Evolutionary conservation across 2,888 invertebrate species (phyloP).

Genomic region (Ectemnius continuus): DNA sequence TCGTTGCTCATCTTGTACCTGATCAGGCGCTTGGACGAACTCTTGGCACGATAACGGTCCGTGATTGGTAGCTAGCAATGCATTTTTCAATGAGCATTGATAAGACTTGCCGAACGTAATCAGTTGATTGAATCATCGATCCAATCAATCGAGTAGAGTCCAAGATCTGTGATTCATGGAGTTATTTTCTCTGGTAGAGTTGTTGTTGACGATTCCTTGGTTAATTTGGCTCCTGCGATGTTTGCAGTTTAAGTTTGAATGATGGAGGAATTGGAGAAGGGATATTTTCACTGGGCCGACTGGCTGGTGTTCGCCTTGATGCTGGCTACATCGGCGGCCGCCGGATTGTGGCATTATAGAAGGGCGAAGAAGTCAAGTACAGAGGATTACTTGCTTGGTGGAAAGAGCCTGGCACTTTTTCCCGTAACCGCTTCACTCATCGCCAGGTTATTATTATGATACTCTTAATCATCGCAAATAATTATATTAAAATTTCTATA

Average conservation of each 20-base stretch:
- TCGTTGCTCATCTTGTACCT: no score
- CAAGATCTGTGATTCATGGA: no score
- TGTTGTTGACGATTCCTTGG: no score
- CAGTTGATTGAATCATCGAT: no score
- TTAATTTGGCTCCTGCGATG: neutral
- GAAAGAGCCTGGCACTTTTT: constrained; percentile 86
- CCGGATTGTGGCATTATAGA: constrained; percentile 85
- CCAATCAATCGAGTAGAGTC: no score
- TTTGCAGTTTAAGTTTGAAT: constrained; percentile 31
- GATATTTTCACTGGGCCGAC: constrained; percentile 79
- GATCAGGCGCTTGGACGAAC: no score
- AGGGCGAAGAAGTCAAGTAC: constrained; percentile 81
- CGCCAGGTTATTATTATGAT: constrained; percentile 82
- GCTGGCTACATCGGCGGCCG: constrained; percentile 85
- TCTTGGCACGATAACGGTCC: no score
- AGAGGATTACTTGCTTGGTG: constrained; percentile 88
- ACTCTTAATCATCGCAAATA: neutral
- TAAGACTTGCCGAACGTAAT: no score
- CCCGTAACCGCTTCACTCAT: constrained; percentile 93
- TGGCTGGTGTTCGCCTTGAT: constrained; percentile 87
- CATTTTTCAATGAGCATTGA: no score
- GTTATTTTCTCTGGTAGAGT: no score
- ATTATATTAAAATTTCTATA: constrained; percentile 23
- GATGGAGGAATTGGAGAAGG: constrained; percentile 59
- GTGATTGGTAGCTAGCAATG: no score